Evolutionary conservation across 2,888 invertebrate species (phyloP).

Genomic region (Drosophila neotestacea): DNA sequence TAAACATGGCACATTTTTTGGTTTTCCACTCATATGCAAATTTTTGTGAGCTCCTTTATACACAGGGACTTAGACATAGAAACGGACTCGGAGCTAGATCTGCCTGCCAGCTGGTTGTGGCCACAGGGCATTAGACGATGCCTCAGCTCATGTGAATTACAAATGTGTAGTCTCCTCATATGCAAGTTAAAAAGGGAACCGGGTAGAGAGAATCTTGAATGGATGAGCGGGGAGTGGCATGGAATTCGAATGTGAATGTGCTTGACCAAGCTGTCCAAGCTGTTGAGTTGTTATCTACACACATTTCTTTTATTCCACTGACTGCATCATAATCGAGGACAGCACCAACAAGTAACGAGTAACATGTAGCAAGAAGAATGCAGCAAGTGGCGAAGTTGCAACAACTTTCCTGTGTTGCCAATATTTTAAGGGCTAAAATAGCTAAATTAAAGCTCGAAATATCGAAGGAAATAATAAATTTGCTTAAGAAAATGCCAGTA

Average conservation of each 20-base stretch:
- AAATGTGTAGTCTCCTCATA: slow-evolving; percentile 47
- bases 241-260: slow-evolving; percentile 16
- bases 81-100: slow-evolving; percentile 2
- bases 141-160: slow-evolving; percentile 68
- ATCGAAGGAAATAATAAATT: too few relatives aligned
- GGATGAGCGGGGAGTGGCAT: neutral
- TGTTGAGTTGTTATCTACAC: slow-evolving; percentile 70
- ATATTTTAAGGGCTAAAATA: too few relatives aligned
- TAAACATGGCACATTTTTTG: slow-evolving; percentile 23
- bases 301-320: slow-evolving; percentile 61
- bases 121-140: slow-evolving; percentile 61
- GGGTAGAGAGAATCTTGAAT: neutral
- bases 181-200: neutral
- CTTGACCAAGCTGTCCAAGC: slow-evolving; percentile 42
- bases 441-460: too few relatives aligned
- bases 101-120: slow-evolving; percentile 36
- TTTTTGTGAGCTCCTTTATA: slow-evolving; percentile 10
- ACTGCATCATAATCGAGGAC: slow-evolving; percentile 57
- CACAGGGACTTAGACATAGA: slow-evolving; percentile 1
- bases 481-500: too few relatives aligned
- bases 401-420: neutral
- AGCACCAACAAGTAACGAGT: slow-evolving; percentile 29
- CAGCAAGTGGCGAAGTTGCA: slow-evolving; percentile 20
- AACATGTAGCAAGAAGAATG: slow-evolving; percentile 16
- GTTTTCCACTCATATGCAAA: slow-evolving; percentile 43